A percentile compares a stretch with the other conserved stretches of the same genome.
These are phyloP conservation scores for Monochamus alternatus DNA, from an alignment of 2,888 invertebrate genomes.

Conservation along the genomic window DNA sequence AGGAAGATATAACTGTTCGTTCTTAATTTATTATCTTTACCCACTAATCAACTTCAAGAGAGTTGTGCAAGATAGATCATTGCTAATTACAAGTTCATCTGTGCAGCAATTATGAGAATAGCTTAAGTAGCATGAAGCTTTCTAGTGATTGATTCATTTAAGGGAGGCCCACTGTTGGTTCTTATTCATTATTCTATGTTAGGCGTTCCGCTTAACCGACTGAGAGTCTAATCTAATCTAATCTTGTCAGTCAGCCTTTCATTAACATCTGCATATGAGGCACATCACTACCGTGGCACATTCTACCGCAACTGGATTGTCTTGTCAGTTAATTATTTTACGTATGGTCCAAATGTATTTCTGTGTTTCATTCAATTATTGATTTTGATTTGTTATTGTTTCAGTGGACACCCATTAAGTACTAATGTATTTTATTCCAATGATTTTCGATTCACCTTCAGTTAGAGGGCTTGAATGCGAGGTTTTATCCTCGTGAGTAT, in stretches of 20 bases:
- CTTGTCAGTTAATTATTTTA: slow-evolving; percentile 25
- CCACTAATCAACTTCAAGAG: slow-evolving; percentile 4
- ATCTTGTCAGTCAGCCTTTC: slow-evolving; percentile 55
- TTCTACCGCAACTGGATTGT: slow-evolving; percentile 18
- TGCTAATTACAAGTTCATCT: slow-evolving; percentile 11
- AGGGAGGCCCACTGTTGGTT: slow-evolving; percentile 12
- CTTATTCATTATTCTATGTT: slow-evolving; percentile 34
- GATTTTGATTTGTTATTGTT: too few species aligned
- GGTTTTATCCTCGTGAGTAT: too few species aligned
- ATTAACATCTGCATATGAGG: slow-evolving; percentile 42
- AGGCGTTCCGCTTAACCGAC: slow-evolving; percentile 32
- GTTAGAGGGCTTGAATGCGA: too few species aligned
- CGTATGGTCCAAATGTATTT: background rate
- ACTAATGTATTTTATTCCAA: too few species aligned
- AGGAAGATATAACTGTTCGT: background rate
- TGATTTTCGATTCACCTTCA: too few species aligned
- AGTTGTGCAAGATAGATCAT: background rate
- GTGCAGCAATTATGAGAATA: slow-evolving; percentile 21
- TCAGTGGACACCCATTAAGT: too few species aligned
- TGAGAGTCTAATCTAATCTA: slow-evolving; percentile 64
- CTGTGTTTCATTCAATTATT: too few species aligned
- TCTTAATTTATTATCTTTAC: background rate
- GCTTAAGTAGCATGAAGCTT: slow-evolving; percentile 28
- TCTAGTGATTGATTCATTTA: slow-evolving; percentile 27
- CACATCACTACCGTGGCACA: slow-evolving; percentile 30